A percentile compares a stretch with the other conserved stretches of the same genome.
Conservation (phyloP, 2,797 vertebrate species). For the Cuniculus paca region DNA sequence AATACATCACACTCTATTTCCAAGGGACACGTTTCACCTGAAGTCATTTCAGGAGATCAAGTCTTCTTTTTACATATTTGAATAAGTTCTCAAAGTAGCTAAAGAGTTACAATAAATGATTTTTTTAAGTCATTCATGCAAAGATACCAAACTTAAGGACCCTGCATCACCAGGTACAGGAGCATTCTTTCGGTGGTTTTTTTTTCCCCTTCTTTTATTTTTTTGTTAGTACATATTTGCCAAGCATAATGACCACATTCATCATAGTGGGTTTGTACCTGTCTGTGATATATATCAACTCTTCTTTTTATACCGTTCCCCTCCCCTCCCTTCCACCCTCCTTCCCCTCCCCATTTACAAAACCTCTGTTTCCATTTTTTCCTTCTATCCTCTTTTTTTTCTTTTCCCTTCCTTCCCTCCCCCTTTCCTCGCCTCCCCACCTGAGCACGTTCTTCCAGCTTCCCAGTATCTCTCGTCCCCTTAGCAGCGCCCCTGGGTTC, state of each 20-base stretch:
- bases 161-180: neutral
- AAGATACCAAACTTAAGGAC: neutral
- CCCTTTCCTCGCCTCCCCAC: neutral
- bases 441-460: neutral
- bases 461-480: fast-evolving
- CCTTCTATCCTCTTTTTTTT: neutral
- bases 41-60: neutral
- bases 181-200: neutral
- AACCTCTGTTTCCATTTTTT: neutral
- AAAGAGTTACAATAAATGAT: neutral
- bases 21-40: neutral
- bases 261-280: neutral
- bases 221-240: neutral
- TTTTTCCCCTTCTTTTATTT: neutral
- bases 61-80: neutral
- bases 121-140: neutral
- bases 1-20: neutral
- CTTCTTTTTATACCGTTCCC: neutral
- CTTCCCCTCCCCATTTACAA: neutral
- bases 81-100: neutral
- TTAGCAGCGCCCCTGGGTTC: neutral
- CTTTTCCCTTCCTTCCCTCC: neutral
- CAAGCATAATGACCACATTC: neutral
- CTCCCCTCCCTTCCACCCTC: neutral
- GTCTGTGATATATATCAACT: neutral